A percentile compares a stretch with the other conserved stretches of the same genome.
Conservation (phyloP, 2,888 invertebrate species). For the Thumatha senex region DNA sequence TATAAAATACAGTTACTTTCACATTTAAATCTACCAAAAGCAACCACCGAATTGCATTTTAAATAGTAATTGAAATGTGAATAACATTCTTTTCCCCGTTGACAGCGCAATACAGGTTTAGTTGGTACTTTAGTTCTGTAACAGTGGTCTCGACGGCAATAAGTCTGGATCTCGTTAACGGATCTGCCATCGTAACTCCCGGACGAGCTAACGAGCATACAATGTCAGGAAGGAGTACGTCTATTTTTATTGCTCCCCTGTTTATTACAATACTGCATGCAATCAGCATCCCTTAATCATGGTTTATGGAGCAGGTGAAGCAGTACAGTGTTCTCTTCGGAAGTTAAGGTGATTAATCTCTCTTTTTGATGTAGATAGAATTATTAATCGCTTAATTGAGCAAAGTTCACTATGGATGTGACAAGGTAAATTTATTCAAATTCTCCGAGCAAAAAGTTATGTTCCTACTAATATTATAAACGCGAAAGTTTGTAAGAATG, state of each 20-base stretch:
- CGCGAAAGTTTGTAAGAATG: no score
- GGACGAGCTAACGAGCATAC: constrained; percentile 54
- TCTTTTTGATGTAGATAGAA: neutral
- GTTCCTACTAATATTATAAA: no score
- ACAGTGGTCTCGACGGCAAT: constrained; percentile 46
- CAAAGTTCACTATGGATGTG: neutral
- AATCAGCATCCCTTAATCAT: constrained; percentile 34
- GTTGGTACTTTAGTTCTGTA: constrained; percentile 37
- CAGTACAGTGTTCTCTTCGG: neutral
- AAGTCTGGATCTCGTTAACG: constrained; percentile 59
- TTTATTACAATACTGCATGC: constrained; percentile 40
- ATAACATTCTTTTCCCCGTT: constrained; percentile 27
- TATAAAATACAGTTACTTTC: no score
- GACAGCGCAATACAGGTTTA: constrained; percentile 55
- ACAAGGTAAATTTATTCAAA: neutral
- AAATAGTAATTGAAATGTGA: constrained; percentile 27
- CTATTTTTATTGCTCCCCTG: constrained; percentile 34
- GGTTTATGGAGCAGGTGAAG: constrained; percentile 25
- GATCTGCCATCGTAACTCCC: constrained; percentile 52
- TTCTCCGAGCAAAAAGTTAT: no score
- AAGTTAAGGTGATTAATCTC: neutral
- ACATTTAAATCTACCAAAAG: no score
- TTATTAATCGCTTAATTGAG: neutral
- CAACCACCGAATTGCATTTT: constrained; percentile 16
- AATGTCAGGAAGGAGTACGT: constrained; percentile 37